A percentile compares a stretch with the other conserved stretches of the same genome.
These are phyloP conservation scores for Accipiter virgatus DNA, from an alignment of 2,113 vertebrate genomes.

Conservation along the genomic window DNA sequence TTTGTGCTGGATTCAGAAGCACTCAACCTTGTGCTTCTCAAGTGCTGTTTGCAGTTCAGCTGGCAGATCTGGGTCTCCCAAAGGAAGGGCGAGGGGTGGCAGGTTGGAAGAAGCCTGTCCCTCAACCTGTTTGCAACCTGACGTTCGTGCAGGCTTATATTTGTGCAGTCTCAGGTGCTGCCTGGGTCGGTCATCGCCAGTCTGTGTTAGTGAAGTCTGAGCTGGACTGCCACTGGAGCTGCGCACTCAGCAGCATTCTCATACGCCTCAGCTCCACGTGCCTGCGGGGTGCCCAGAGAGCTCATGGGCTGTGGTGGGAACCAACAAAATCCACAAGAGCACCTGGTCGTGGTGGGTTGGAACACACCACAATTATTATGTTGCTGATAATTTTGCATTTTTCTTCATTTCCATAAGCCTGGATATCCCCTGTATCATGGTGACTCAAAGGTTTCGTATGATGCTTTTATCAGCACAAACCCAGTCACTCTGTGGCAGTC, in stretches of 20 bases:
- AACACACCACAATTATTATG: background rate
- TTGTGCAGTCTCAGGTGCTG: background rate
- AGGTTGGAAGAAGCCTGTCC: background rate
- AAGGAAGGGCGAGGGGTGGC: background rate
- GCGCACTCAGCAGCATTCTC: background rate
- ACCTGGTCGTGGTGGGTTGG: background rate
- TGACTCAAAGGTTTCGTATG: background rate
- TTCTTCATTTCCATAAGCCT: background rate
- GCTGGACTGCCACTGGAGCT: background rate
- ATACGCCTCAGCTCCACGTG: accelerated
- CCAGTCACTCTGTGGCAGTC: accelerated
- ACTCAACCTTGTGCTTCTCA: background rate
- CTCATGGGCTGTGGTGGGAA: background rate
- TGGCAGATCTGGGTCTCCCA: background rate
- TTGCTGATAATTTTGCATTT: background rate
- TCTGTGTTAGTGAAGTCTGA: background rate
- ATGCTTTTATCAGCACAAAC: background rate
- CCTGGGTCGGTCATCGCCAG: background rate
- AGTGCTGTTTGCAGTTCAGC: background rate
- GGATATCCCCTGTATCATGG: background rate
- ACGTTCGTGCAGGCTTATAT: background rate
- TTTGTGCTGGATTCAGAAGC: background rate
- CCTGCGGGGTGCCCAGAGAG: background rate
- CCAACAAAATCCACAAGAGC: background rate
- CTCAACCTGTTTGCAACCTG: background rate